Evolutionary conservation across 92 coral and sea anemone species (phyloP), one percentile per base, ranked within the genome.

Genomic region (Zoanthus solanderi): DNA sequence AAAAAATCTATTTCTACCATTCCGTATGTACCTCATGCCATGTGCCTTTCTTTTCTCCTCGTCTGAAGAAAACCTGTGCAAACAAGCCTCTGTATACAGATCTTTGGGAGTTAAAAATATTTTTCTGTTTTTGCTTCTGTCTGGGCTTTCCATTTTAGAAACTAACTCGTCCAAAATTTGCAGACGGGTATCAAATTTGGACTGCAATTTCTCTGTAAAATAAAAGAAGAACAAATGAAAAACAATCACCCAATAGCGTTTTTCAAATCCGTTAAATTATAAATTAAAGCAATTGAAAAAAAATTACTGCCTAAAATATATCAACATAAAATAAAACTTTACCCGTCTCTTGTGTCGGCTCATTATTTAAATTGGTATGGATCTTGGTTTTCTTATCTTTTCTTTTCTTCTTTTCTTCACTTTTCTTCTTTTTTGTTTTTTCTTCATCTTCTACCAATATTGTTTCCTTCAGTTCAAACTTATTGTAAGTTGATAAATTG

Each of bases 81-180:
- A 23, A 63, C 32, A 28, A 17, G 69, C 29, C 29, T 23, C 28
- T 23, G 69, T 63, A 63, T n/a, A 63, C 23, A 63, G 6, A 9
- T 9, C 31, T 17, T 16, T 63, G 17, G 0, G 69, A 18, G 56
- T 50, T 4, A 11, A 7, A 50, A 50, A 50, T 50, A 50, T 50
- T 50, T 50, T 50, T 50, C 56, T 50, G 56, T 50, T 50, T 4
- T 3, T 63, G 23, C 16, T 69, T 69, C 75, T 69, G 31, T 29
- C 75, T 29, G 75, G 75, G 75, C 42, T 10, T 10, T 30, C 46
- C 75, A 69, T 69, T 30, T 69, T 69, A 7, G 75, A 69, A 69
- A 69, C 75, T 69, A 69, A 69, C 5, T 69, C 45, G 75, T 69
- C 75, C 47, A 69, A 34, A 12, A 69, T 31, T 69, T 69, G 34